Evolutionary conservation across 1,140 invertebrate genomes (phyloP), one percentile per base, ranked within the genome.

Genomic region (Steinernema feltiae): DNA sequence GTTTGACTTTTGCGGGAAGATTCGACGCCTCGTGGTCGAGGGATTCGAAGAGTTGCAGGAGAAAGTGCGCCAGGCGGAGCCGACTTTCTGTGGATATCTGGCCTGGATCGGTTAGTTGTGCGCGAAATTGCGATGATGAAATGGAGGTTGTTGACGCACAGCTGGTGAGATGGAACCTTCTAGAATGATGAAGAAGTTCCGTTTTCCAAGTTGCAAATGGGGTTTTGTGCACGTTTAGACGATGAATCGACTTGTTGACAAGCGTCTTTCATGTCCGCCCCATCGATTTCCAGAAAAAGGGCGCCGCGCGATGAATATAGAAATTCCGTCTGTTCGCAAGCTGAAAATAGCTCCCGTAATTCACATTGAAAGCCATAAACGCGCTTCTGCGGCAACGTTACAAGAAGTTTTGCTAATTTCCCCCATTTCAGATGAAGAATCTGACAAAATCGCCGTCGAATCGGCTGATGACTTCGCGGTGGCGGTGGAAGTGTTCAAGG

Each of bases 51-150:
- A 75, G 24, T 71, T 78, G 73, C 21, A 46, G 70, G 79, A 29
- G 18, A 77, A 81, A 32, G 46, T 78, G 15, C 70, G 69, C 0
- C 7, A 53, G 30, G 32, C 81, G 41, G 77, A 78, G 79, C 77
- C 77, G 12, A 76, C 32, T 18, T 78, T 78, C 30, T 3, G 63
- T 63, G 79, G 48, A 17, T 30, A 21, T 18, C 79, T 78, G 41
- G 73, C 32, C 21, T 78, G 81, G 35, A 41, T 32, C 81, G 77
- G 77, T 78, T 78, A 77, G 31, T 7, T 18, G 30, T 1, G 30
- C 32, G 3, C 21, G 24, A 1, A 0, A 18, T 70, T 29, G n/a
- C n/a, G n/a, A n/a, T n/a, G n/a, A n/a, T n/a, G n/a, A n/a, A n/a
- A n/a, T n/a, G n/a, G n/a, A n/a, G n/a, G n/a, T 78, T 27, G 30